Conservation (phyloP, 2,888 invertebrate species). For the Synanthedon tipuliformis region DNA sequence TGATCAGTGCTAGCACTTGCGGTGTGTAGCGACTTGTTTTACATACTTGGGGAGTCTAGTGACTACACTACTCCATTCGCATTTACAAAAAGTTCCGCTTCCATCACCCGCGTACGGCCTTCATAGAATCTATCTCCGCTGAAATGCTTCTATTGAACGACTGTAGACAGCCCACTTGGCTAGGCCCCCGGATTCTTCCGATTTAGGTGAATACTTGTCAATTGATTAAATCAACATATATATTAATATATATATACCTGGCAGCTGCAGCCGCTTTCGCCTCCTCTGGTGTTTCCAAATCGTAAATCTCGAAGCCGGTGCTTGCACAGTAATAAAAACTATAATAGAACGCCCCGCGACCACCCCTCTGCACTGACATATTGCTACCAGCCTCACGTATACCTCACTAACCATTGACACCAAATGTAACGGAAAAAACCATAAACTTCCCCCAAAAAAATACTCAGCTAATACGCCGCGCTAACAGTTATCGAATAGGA, state of each 20-base stretch:
- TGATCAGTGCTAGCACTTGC: too few relatives aligned
- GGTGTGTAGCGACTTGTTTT: too few relatives aligned
- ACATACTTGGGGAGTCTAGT: too few relatives aligned
- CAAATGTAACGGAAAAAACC: not conserved
- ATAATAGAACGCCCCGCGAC: constrained; percentile 45
- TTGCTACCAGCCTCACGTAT: constrained; percentile 11
- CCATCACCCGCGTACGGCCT: too few relatives aligned
- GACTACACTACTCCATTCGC: too few relatives aligned
- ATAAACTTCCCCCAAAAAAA: not conserved
- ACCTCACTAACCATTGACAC: constrained; percentile 39
- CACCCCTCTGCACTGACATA: constrained; percentile 47
- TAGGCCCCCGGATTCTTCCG: too few relatives aligned
- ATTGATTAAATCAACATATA: not conserved
- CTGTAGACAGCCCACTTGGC: too few relatives aligned
- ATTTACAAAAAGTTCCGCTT: too few relatives aligned
- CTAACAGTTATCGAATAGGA: not conserved
- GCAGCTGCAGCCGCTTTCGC: constrained; percentile 15
- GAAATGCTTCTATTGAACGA: too few relatives aligned
- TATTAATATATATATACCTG: not conserved
- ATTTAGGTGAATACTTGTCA: too few relatives aligned
- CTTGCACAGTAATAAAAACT: constrained; percentile 48
- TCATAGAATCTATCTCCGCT: too few relatives aligned
- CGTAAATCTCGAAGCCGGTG: constrained; percentile 58
- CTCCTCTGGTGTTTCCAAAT: constrained; percentile 41
- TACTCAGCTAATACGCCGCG: not conserved